Evolutionary conservation across 2,797 vertebrate species (phyloP).

Genomic region (Acipenser transmontanus): DNA sequence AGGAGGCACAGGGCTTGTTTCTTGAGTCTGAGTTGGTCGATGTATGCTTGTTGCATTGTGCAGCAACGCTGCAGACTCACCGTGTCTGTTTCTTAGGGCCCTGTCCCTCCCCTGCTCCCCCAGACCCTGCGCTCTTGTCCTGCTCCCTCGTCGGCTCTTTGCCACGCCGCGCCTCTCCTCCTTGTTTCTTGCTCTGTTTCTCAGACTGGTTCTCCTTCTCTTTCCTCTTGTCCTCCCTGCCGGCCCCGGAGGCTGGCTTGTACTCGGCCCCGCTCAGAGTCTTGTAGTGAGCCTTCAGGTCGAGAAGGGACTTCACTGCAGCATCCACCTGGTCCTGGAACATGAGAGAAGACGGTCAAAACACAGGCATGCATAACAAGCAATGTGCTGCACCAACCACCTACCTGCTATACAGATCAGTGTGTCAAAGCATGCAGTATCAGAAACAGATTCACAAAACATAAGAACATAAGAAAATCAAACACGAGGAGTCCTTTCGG

Average conservation of each 20-base stretch:
- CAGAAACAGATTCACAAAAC: too few relatives aligned
- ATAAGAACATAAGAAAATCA: too few relatives aligned
- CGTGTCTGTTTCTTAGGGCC: constrained; percentile 94
- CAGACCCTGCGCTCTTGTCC: constrained; percentile 53
- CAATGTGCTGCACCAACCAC: too few relatives aligned
- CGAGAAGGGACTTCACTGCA: constrained; percentile 79
- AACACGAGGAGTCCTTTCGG: too few relatives aligned
- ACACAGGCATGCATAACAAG: neutral
- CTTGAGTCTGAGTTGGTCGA: too few relatives aligned
- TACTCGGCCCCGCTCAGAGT: constrained; percentile 76
- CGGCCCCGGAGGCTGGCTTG: constrained; percentile 60
- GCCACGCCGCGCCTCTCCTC: constrained; percentile 54
- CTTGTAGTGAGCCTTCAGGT: constrained; percentile 80
- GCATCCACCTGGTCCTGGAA: constrained; percentile 77
- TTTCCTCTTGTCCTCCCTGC: constrained; percentile 77
- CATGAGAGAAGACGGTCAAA: neutral
- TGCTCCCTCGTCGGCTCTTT: constrained; percentile 69
- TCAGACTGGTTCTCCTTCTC: constrained; percentile 93
- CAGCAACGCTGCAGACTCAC: constrained; percentile 46
- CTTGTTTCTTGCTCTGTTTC: constrained; percentile 63
- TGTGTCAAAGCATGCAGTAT: too few relatives aligned
- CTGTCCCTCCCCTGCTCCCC: constrained; percentile 78
- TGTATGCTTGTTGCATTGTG: too few relatives aligned
- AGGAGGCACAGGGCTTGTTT: too few relatives aligned
- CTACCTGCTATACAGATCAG: too few relatives aligned